phyloP scores from a whole-genome alignment of 2,797 vertebrate genomes.

The Notamacropus eugenii region DNA sequence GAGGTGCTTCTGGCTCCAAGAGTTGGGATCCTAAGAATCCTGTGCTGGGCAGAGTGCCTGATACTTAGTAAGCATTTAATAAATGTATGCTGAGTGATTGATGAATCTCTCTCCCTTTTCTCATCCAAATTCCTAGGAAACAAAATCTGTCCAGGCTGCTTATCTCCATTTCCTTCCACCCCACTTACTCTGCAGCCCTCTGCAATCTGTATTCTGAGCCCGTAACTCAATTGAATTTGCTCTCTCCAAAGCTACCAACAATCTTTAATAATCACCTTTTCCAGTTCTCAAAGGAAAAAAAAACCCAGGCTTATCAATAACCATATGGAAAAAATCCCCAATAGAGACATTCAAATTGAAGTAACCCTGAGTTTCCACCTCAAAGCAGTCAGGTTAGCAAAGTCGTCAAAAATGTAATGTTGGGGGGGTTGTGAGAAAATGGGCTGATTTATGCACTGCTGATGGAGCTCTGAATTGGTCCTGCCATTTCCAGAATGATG shows the following conservation, averaged over 20 bases:
- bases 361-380: neutral
- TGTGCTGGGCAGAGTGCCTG: neutral
- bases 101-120: neutral
- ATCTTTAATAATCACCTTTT: neutral
- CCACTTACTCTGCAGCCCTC: neutral
- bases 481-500: neutral
- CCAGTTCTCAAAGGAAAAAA: neutral
- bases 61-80: neutral
- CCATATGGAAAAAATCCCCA: neutral
- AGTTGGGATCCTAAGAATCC: neutral
- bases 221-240: neutral
- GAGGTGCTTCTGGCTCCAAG: neutral
- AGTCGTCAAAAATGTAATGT: neutral
- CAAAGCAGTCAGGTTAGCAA: neutral
- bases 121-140: neutral
- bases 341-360: neutral
- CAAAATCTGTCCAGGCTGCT: neutral
- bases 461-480: neutral
- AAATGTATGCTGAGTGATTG: neutral
- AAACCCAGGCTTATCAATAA: neutral
- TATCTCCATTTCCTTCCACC: neutral
- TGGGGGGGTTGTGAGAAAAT: neutral
- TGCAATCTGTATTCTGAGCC: neutral
- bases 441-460: neutral
- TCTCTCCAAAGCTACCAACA: neutral